Evolutionary conservation across 2,113 vertebrate species (phyloP).

Genomic region (Plestiodon gilberti): DNA sequence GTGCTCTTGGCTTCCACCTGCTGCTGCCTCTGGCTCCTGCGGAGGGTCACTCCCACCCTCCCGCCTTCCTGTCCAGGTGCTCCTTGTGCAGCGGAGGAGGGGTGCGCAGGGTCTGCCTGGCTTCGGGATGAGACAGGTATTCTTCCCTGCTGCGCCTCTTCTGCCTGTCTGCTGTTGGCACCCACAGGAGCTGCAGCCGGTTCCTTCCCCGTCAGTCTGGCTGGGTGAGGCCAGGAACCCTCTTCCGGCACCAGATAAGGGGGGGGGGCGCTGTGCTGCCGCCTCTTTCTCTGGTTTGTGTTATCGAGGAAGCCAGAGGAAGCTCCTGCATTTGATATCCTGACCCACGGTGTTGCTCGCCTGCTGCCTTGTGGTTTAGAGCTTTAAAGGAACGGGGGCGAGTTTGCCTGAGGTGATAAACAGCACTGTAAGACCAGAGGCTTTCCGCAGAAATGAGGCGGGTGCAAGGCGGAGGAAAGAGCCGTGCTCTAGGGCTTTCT

Average conservation of each 20-base stretch:
- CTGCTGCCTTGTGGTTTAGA: constrained; percentile 62
- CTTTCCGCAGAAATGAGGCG: not conserved
- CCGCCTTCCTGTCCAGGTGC: not conserved
- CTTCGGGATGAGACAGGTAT: not conserved
- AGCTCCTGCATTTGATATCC: constrained; percentile 67
- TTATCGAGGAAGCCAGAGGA: constrained; percentile 65
- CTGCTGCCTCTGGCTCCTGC: not conserved
- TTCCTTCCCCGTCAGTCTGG: rapidly evolving
- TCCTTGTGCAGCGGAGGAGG: not conserved
- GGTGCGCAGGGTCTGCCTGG: not conserved
- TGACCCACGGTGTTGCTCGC: constrained; percentile 63
- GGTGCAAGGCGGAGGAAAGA: not conserved
- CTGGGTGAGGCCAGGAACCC: not conserved
- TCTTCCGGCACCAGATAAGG: constrained; percentile 63
- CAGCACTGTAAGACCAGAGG: constrained; percentile 66
- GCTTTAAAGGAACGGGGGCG: constrained; percentile 60
- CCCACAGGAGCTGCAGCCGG: not conserved
- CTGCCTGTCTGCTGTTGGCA: not conserved
- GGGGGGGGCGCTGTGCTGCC: constrained; percentile 37
- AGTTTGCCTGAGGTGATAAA: constrained; percentile 73
- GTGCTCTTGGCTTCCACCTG: not conserved
- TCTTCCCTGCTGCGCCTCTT: not conserved
- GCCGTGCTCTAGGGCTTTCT: rapidly evolving
- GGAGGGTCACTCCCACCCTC: not conserved
- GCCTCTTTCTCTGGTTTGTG: constrained; percentile 41